A percentile compares a stretch with the other conserved stretches of the same genome.
Conservation (phyloP, 2,113 vertebrate species). For the Crotalus horridus region DNA sequence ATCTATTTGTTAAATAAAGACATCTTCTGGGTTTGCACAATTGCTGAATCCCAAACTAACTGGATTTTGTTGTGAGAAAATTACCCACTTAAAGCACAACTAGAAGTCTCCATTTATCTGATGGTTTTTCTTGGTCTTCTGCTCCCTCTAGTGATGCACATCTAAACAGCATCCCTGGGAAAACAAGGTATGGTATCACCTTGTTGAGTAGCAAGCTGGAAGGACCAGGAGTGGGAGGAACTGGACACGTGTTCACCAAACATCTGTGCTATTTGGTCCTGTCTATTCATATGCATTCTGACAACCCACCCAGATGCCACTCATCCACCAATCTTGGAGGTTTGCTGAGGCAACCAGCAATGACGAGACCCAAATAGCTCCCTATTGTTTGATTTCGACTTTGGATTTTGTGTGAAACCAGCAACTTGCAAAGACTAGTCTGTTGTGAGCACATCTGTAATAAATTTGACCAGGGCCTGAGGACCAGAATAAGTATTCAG, state of each 20-base stretch:
- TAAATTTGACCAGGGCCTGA: too few species aligned
- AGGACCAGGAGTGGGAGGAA: background rate
- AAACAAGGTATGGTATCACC: background rate
- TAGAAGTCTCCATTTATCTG: background rate
- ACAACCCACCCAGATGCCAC: background rate
- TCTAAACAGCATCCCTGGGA: background rate
- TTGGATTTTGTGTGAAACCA: too few species aligned
- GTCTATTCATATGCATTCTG: background rate
- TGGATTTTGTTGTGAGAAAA: background rate
- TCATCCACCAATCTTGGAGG: background rate
- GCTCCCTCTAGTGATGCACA: background rate
- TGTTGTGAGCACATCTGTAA: too few species aligned
- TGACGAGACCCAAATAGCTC: background rate
- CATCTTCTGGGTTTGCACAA: background rate
- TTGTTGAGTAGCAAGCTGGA: background rate
- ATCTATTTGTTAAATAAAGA: background rate
- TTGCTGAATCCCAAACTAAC: background rate
- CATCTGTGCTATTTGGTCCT: background rate
- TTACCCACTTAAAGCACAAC: background rate
- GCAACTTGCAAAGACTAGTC: too few species aligned
- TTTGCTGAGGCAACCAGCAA: background rate
- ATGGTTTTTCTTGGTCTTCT: background rate
- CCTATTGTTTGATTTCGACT: too few species aligned
- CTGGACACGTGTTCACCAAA: background rate
- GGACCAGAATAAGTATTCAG: too few species aligned